These are phyloP conservation scores for Electrophaes corylata DNA, from an alignment of 2,888 invertebrate genomes.

Conservation along the genomic window DNA sequence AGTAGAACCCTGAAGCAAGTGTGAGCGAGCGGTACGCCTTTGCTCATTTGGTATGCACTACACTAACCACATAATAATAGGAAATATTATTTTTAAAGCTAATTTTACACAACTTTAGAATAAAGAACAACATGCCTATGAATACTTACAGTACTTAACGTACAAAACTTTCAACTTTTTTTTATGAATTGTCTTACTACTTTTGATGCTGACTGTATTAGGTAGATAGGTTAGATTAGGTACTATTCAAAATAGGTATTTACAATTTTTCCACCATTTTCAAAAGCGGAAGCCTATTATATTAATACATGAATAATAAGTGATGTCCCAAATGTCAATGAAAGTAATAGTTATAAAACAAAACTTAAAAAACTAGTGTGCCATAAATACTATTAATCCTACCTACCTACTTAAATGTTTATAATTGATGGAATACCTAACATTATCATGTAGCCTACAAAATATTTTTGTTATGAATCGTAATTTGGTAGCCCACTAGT, in stretches of 20 bases:
- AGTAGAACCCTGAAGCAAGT: not conserved
- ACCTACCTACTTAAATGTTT: not conserved
- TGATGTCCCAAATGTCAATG: not conserved
- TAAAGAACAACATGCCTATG: too few relatives aligned
- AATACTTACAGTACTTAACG: too few relatives aligned
- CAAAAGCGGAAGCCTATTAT: not conserved
- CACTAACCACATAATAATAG: not conserved
- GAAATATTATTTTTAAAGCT: not conserved
- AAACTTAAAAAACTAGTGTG: constrained; percentile 1
- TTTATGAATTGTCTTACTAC: too few relatives aligned
- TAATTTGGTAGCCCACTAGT: constrained; percentile 3
- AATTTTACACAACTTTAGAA: not conserved
- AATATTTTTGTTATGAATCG: not conserved
- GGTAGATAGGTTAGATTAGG: not conserved
- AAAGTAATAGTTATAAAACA: not conserved
- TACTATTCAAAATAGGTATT: not conserved
- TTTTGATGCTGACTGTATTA: not conserved
- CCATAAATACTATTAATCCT: constrained; percentile 1
- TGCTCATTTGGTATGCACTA: not conserved
- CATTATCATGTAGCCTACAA: not conserved
- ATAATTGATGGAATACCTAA: constrained; percentile 1
- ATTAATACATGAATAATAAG: not conserved
- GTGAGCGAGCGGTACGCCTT: not conserved
- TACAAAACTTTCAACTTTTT: too few relatives aligned
- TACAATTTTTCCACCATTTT: not conserved